phyloP scores from a whole-genome alignment of 2,113 vertebrate species.

The Ochotona curzoniae region DNA sequence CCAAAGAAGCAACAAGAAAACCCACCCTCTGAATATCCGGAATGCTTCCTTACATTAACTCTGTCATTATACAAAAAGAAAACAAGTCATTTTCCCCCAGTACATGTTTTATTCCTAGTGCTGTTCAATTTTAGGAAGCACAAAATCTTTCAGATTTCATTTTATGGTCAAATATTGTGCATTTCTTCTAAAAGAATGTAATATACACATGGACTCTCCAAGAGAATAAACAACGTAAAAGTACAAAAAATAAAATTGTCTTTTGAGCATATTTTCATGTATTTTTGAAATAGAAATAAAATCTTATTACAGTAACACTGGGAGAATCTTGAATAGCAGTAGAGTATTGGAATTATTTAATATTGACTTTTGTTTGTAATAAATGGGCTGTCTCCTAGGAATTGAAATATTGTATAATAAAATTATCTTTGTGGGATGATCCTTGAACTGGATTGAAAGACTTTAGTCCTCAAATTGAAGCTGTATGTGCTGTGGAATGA shows the following conservation, averaged over 20 bases:
- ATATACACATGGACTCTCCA: not conserved
- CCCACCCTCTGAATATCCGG: constrained; percentile 21
- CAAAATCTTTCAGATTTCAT: not conserved
- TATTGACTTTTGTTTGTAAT: constrained; percentile 39
- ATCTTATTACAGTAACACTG: not conserved
- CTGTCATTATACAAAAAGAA: not conserved
- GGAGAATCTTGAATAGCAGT: not conserved
- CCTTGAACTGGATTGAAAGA: not conserved
- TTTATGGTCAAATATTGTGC: not conserved
- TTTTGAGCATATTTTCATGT: constrained; percentile 14
- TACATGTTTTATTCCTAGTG: not conserved
- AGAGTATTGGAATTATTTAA: not conserved
- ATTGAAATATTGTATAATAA: constrained; percentile 32
- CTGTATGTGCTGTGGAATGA: not conserved
- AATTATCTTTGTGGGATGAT: constrained; percentile 42
- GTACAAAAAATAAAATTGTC: not conserved
- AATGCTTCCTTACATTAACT: not conserved
- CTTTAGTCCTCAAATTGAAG: not conserved
- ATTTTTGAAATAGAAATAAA: constrained; percentile 17
- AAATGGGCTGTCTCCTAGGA: not conserved
- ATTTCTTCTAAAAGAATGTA: not conserved
- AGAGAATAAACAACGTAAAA: not conserved
- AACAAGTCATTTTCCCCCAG: not conserved
- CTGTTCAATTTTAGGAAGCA: not conserved
- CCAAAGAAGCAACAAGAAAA: constrained; percentile 57